Base-by-base conservation (phyloP, 2,113 vertebrate species). In the Odocoileus hemionus region DNA sequence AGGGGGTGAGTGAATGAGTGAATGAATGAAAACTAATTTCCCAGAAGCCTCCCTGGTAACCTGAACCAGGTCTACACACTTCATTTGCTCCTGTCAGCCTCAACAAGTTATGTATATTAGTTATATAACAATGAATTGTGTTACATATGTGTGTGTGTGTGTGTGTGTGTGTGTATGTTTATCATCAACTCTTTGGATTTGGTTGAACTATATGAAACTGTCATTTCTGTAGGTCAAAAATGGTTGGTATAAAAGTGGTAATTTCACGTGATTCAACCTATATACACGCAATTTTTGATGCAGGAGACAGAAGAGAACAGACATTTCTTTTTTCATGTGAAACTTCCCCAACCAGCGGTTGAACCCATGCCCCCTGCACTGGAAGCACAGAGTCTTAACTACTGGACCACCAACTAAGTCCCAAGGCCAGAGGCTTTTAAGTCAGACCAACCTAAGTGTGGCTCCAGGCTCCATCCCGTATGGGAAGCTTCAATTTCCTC, bases 1-100 rank as follows among this genome's bases (percentile, higher is more conserved):
- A 55, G 36, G 79, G 19, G 45, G 39, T 74, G 57, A 80, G 54
- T 88, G 52, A 74, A 45, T 45, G 33, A 70, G 9, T 93, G 55
- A 84, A 84, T 26, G 52, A 96, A 92, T 57, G n/a, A 90, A 86
- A 94, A 89, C 70, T 36, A 74, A 91, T 26, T 95, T 95, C 54
- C 79, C 93, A 90, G 61, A 91, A 80, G 74, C 36, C 80, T 94
- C 88, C 85, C 84, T 80, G n/a, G n/a, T 23, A 64, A 94, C 52
- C 25, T 90, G 83, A 94, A 67, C 47, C 30, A 90, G 79, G 47
- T 57, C 92, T 52, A 85, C 58, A 89, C 47, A 94, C 55, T 79
- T 95, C 84, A 87, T 70, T 89, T 50, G 58, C 55, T 82, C 54
- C 21, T 47, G 45, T 74, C 45, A 93, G 55, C 33, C 92, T 96